Conservation (phyloP, 2,888 invertebrate genomes). For the Geotrupes spiniger region DNA sequence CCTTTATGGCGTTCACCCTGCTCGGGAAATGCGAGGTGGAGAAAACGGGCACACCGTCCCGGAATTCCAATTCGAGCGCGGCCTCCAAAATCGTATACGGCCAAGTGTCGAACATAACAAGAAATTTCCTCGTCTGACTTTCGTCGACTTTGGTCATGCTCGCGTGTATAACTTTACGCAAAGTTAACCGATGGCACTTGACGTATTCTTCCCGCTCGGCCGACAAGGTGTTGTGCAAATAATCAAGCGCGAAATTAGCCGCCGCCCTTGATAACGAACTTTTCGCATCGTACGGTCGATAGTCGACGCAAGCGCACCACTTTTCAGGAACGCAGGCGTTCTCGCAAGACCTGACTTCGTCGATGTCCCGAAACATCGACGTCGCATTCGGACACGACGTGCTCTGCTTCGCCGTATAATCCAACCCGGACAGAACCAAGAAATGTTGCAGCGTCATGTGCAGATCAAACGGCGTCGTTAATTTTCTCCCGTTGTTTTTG, state of each 20-base stretch:
- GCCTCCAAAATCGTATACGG: too few relatives aligned
- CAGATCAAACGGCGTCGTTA: slow-evolving; percentile 74
- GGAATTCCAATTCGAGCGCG: too few relatives aligned
- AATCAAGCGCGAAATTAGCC: slow-evolving; percentile 51
- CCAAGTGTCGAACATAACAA: too few relatives aligned
- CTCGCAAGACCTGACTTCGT: slow-evolving; percentile 61
- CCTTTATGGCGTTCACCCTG: too few relatives aligned
- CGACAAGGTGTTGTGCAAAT: too few relatives aligned
- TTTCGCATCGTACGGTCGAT: slow-evolving; percentile 51
- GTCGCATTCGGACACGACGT: slow-evolving; percentile 64
- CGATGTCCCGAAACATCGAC: slow-evolving; percentile 59
- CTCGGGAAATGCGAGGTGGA: too few relatives aligned
- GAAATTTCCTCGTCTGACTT: too few relatives aligned
- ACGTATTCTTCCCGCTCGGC: neutral
- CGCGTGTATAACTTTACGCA: too few relatives aligned
- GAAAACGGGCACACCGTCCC: too few relatives aligned
- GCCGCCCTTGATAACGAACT: slow-evolving; percentile 55
- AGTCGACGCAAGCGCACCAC: slow-evolving; percentile 72
- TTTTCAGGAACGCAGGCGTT: slow-evolving; percentile 67
- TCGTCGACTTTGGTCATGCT: too few relatives aligned
- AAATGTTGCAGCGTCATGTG: slow-evolving; percentile 69
- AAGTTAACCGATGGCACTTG: too few relatives aligned
- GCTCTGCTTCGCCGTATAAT: slow-evolving; percentile 39
- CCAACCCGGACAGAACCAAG: slow-evolving; percentile 52
- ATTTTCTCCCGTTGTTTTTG: slow-evolving; percentile 60